Percentiles rank a stretch among this genome's conserved stretches.
phyloP scores from a whole-genome alignment of 2,797 vertebrate genomes.

The Argyrosomus regius region DNA sequence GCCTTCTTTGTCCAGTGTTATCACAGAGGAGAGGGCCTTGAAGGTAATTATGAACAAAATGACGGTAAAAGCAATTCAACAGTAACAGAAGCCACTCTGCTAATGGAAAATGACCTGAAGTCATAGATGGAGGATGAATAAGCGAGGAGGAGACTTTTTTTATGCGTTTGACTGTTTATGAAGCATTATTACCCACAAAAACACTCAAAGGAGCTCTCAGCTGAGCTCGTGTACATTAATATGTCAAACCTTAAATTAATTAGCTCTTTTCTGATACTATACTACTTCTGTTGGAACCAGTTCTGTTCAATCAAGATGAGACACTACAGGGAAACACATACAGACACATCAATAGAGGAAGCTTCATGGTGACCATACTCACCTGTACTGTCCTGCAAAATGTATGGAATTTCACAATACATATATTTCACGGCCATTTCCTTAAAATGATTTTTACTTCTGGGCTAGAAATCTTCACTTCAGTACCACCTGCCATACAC shows the following conservation, averaged over 20 bases:
- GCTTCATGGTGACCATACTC: no score
- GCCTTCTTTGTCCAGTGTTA: constrained; percentile 40
- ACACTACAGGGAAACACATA: no score
- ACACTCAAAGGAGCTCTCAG: neutral
- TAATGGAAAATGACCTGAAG: constrained; percentile 33
- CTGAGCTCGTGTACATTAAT: neutral
- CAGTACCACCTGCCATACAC: no score
- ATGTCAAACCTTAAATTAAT: neutral
- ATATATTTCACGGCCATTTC: no score
- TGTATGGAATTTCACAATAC: no score
- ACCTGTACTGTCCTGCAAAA: no score
- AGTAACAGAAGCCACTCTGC: constrained; percentile 17
- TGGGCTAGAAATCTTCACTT: no score
- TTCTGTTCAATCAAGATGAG: neutral
- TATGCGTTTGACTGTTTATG: neutral
- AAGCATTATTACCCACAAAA: neutral
- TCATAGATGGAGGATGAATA: neutral
- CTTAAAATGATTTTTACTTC: no score
- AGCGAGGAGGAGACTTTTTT: neutral
- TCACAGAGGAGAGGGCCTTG: constrained; percentile 1
- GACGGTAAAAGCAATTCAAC: constrained; percentile 34
- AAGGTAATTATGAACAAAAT: constrained; percentile 49
- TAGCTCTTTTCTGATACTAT: neutral
- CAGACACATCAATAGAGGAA: no score
- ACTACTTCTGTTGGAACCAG: neutral